Evolutionary conservation across 2,797 vertebrate species (phyloP).

Genomic region (Lacerta agilis): DNA sequence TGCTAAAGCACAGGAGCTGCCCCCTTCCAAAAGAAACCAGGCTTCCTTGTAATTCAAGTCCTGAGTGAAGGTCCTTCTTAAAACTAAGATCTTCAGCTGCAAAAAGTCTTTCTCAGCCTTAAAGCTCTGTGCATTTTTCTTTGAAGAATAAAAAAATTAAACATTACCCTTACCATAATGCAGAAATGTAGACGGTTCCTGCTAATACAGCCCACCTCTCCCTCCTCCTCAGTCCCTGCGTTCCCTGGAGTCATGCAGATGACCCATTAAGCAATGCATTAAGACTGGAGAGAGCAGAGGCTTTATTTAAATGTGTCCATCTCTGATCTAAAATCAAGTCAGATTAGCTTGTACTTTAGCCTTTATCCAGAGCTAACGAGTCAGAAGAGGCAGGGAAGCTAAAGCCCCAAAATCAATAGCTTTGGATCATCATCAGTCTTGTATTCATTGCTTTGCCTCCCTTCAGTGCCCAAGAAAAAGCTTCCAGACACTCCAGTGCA

Average conservation of each 20-base stretch:
- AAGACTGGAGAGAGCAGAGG: slow-evolving; percentile 25
- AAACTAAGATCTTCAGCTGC: too few relatives aligned
- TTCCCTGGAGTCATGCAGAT: slow-evolving; percentile 31
- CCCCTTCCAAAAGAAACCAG: too few relatives aligned
- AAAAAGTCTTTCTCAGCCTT: background rate
- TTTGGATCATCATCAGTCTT: slow-evolving; percentile 9
- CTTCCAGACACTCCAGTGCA: background rate
- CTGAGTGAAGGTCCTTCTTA: background rate
- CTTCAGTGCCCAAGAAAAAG: background rate
- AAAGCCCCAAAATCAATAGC: slow-evolving; percentile 63
- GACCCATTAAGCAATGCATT: slow-evolving; percentile 46
- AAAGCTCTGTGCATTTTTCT: background rate
- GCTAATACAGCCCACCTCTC: fast-evolving
- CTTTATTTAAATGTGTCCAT: slow-evolving; percentile 35
- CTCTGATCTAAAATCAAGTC: slow-evolving; percentile 39
- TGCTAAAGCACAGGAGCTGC: too few relatives aligned
- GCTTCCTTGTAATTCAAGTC: too few relatives aligned
- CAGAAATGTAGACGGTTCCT: background rate
- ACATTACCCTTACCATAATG: too few relatives aligned
- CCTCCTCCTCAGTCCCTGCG: background rate
- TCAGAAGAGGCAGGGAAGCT: background rate
- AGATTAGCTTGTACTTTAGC: slow-evolving; percentile 49
- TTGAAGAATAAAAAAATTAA: background rate
- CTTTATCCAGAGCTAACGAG: slow-evolving; percentile 54
- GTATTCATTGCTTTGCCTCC: background rate